Conservation (phyloP, 2,888 invertebrate species). For the Stenotaenia linearis region DNA sequence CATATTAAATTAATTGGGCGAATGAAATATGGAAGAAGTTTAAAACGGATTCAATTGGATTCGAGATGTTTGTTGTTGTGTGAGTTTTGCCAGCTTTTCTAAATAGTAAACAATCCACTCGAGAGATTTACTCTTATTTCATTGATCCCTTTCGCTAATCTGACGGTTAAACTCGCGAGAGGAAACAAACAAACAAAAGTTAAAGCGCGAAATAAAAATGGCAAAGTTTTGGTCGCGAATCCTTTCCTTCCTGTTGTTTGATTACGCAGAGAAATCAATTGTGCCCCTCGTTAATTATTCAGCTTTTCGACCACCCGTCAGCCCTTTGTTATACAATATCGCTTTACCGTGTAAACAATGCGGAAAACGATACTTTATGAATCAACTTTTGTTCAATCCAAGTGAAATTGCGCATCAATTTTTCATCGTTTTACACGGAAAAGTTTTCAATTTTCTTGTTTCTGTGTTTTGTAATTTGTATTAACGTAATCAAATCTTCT, state of each 20-base stretch:
- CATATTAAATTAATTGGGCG: neutral
- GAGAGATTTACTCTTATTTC: neutral
- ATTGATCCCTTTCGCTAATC: neutral
- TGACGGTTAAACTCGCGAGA: neutral
- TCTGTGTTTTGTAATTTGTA: neutral
- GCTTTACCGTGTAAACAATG: too few species aligned
- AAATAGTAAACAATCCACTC: slow-evolving; percentile 22
- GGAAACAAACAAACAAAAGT: slow-evolving; percentile 11
- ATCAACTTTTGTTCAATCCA: too few species aligned
- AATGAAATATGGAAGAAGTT: neutral
- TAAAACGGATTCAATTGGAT: neutral
- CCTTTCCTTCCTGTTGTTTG: slow-evolving; percentile 1
- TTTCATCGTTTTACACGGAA: too few species aligned
- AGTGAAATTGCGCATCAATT: too few species aligned
- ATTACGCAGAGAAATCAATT: neutral
- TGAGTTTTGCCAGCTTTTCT: neutral
- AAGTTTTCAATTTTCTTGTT: neutral
- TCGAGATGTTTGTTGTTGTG: neutral
- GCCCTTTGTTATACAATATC: too few species aligned
- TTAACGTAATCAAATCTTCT: slow-evolving; percentile 12
- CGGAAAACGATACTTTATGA: too few species aligned
- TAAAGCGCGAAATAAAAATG: neutral
- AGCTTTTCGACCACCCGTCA: neutral
- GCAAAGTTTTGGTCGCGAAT: neutral
- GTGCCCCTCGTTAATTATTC: neutral